These are phyloP conservation scores for Gavia stellata DNA, from an alignment of 2,113 vertebrate genomes.

Conservation along the genomic window DNA sequence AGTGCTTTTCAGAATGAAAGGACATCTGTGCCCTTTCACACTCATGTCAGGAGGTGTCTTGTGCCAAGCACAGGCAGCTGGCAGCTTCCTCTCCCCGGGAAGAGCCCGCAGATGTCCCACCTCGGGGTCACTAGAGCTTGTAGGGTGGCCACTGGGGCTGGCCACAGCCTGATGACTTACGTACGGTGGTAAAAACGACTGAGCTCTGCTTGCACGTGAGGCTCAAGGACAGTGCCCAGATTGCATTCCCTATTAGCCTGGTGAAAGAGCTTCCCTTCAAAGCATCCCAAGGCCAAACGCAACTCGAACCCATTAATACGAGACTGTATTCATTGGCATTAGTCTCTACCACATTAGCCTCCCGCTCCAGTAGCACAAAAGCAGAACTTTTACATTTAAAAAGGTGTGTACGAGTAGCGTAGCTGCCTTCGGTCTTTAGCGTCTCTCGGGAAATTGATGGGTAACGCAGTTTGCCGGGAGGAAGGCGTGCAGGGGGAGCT, in stretches of 20 bases:
- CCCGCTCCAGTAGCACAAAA: background rate
- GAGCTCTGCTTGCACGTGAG: background rate
- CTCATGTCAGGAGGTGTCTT: background rate
- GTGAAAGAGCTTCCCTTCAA: background rate
- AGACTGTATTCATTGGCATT: background rate
- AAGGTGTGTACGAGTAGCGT: background rate
- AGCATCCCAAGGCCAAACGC: background rate
- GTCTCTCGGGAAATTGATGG: background rate
- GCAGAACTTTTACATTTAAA: too few relatives aligned
- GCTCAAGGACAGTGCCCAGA: background rate
- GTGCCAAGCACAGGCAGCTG: background rate
- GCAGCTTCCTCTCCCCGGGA: background rate
- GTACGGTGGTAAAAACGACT: background rate
- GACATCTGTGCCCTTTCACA: background rate
- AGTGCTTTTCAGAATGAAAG: background rate
- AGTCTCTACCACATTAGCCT: background rate
- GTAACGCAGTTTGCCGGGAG: background rate
- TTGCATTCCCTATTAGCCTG: rapidly evolving
- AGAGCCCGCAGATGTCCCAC: background rate
- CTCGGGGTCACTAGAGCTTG: background rate
- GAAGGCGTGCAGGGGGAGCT: background rate
- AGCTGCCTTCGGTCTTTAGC: background rate
- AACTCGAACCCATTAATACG: background rate
- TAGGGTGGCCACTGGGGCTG: background rate
- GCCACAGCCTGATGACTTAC: background rate